Evolutionary conservation across 1,140 invertebrate genomes (phyloP).

Genomic region (Palaemon carinicauda): DNA sequence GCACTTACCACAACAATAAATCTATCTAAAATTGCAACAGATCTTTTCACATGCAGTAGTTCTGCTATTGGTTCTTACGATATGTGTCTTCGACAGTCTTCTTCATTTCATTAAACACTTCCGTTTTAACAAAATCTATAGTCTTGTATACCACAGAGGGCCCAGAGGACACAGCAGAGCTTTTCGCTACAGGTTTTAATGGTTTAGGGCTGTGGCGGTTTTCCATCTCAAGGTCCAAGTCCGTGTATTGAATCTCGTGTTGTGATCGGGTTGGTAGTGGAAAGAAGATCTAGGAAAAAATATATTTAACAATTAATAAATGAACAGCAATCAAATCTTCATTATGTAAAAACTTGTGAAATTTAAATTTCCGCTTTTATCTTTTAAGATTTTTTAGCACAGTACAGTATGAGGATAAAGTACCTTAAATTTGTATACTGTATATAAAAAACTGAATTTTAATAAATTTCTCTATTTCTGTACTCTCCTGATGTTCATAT

Average conservation of each 20-base stretch:
- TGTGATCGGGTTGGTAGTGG: slow-evolving; percentile 35
- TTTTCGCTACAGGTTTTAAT: slow-evolving; percentile 13
- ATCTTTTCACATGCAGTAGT: background rate
- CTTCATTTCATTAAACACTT: slow-evolving; percentile 87
- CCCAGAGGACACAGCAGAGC: background rate
- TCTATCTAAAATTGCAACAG: background rate
- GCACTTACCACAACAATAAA: too few relatives aligned
- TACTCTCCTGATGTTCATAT: too few relatives aligned
- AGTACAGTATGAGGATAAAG: too few relatives aligned
- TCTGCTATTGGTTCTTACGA: slow-evolving; percentile 44
- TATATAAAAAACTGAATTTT: too few relatives aligned
- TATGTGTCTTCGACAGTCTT: slow-evolving; percentile 74
- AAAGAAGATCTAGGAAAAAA: slow-evolving; percentile 50
- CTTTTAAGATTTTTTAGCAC: too few relatives aligned
- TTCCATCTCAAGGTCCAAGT: slow-evolving; percentile 74
- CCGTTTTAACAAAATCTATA: slow-evolving; percentile 90
- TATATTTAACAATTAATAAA: too few relatives aligned
- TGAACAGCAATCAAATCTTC: too few relatives aligned
- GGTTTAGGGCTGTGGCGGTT: slow-evolving; percentile 36
- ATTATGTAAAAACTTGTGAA: too few relatives aligned
- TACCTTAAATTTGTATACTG: too few relatives aligned
- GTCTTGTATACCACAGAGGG: slow-evolving; percentile 77
- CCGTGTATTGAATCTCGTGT: slow-evolving; percentile 76
- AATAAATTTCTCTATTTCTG: too few relatives aligned
- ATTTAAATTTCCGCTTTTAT: too few relatives aligned